These are phyloP conservation scores for Numenius arquata DNA, from an alignment of 2,113 vertebrate genomes.

Conservation along the genomic window DNA sequence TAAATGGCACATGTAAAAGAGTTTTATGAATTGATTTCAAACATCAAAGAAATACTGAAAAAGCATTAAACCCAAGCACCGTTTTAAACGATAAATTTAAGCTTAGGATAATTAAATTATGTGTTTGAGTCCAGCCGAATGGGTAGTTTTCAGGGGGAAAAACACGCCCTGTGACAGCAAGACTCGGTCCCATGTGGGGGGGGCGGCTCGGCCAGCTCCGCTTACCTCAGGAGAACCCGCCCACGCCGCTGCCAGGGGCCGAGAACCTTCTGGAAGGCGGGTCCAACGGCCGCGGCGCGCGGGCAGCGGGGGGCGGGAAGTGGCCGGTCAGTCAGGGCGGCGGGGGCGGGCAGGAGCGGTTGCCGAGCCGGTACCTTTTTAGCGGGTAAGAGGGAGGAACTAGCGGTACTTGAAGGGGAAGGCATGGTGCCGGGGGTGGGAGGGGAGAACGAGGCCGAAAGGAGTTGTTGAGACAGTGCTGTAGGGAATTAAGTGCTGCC, in stretches of 20 bases:
- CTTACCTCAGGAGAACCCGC: rapidly evolving
- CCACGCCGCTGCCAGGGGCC: rapidly evolving
- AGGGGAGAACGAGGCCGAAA: not conserved
- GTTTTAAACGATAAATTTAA: not conserved
- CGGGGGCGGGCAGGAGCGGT: too few relatives aligned
- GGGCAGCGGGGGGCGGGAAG: not conserved
- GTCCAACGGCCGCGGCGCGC: too few relatives aligned
- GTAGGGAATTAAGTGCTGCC: rapidly evolving
- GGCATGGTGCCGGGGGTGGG: rapidly evolving
- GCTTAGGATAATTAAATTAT: not conserved
- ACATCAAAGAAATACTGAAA: not conserved
- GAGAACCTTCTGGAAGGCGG: rapidly evolving
- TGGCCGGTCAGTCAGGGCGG: too few relatives aligned
- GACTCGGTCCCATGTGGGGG: rapidly evolving
- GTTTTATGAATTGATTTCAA: slow-evolving; percentile 33
- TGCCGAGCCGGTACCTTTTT: rapidly evolving
- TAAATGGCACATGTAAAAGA: not conserved
- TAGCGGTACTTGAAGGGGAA: rapidly evolving
- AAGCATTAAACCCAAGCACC: not conserved
- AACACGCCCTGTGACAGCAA: rapidly evolving
- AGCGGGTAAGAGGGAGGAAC: too few relatives aligned
- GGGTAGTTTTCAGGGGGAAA: too few relatives aligned
- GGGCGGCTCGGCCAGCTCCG: rapidly evolving
- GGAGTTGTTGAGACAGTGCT: not conserved
- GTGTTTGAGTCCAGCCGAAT: not conserved